These are phyloP conservation scores for Arenaria interpres DNA, from an alignment of 2,113 vertebrate genomes.

Conservation along the genomic window DNA sequence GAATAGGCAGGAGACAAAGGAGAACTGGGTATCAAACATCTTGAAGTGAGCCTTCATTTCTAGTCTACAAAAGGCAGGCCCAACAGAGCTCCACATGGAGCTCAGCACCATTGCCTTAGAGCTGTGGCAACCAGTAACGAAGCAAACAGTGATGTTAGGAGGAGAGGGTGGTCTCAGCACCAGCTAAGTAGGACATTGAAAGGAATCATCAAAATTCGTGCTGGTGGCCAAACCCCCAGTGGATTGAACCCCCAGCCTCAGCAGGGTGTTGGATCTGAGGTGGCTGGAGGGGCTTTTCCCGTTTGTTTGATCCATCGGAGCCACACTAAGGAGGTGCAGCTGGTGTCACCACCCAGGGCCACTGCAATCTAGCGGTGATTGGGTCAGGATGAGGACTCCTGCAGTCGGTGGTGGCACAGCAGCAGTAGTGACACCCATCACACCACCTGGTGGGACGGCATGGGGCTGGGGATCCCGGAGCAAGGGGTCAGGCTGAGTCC, in stretches of 20 bases:
- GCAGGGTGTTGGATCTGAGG: not conserved
- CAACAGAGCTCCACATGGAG: not conserved
- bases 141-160: not conserved
- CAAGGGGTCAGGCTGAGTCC: fast-evolving
- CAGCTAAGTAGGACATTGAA: not conserved
- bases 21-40: not conserved
- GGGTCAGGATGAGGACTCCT: not conserved
- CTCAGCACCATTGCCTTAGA: not conserved
- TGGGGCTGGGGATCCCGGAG: fast-evolving
- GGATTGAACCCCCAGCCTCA: not conserved
- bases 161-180: not conserved
- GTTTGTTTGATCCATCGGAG: not conserved
- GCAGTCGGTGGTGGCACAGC: not conserved
- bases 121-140: not conserved
- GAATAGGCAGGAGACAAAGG: not conserved
- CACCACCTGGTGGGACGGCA: not conserved
- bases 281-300: not conserved
- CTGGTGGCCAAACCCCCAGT: not conserved
- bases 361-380: fast-evolving
- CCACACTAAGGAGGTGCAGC: too few relatives aligned
- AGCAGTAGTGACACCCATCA: not conserved
- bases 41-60: not conserved
- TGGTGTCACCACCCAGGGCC: not conserved
- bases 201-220: not conserved
- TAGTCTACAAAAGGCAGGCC: not conserved